Conservation (phyloP, 53 echinoderm and acorn worm species). For the Patiria pectinifera region DNA sequence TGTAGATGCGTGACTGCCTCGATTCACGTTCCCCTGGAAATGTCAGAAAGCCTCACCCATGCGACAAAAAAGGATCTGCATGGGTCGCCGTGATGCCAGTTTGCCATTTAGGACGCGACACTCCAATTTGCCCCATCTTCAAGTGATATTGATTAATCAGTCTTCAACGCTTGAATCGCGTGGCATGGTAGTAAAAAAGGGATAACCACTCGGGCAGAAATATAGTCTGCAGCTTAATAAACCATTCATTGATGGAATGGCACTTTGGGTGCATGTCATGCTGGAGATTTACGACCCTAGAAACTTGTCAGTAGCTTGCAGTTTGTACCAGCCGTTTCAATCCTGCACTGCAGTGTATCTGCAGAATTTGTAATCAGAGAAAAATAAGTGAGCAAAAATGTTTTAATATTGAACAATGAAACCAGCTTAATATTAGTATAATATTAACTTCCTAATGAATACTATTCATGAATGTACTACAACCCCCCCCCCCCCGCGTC, state of each 20-base stretch:
- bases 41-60: neutral
- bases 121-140: slow-evolving; percentile 6
- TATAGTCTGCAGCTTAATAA: neutral
- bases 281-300: too few relatives aligned
- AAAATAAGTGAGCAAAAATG: too few relatives aligned
- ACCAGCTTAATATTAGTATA: too few relatives aligned
- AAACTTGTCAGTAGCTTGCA: too few relatives aligned
- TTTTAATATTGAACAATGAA: too few relatives aligned
- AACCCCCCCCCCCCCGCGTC: too few relatives aligned
- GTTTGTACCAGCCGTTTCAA: too few relatives aligned
- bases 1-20: slow-evolving; percentile 4
- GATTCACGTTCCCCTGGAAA: slow-evolving; percentile 5
- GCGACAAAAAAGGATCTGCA: neutral
- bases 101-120: slow-evolving; percentile 27
- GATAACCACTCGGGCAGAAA: neutral
- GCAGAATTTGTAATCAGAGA: too few relatives aligned
- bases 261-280: neutral
- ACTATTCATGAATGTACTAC: too few relatives aligned
- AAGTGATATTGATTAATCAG: slow-evolving; percentile 17
- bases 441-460: too few relatives aligned
- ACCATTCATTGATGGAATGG: neutral
- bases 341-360: too few relatives aligned
- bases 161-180: neutral
- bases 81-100: slow-evolving; percentile 21
- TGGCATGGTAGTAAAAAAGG: neutral